These are phyloP conservation scores for Clitarchus hookeri DNA, from an alignment of 2,888 invertebrate genomes.

Conservation along the genomic window DNA sequence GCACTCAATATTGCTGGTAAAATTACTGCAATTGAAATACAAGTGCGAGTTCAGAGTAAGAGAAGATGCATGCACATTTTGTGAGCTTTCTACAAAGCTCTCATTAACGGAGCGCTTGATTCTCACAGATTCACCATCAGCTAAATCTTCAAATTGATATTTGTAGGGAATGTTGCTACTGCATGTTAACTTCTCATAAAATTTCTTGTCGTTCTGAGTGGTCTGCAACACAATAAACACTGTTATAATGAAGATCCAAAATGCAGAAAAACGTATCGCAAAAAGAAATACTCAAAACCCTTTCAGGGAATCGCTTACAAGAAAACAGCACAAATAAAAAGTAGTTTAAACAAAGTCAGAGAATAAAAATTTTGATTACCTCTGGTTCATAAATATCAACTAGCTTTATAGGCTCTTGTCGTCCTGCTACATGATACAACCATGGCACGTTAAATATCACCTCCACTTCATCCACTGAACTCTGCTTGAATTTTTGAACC, in stretches of 20 bases:
- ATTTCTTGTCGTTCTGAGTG: background rate
- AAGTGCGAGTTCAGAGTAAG: background rate
- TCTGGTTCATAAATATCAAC: background rate
- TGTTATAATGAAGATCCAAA: too few species aligned
- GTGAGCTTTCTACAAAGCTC: background rate
- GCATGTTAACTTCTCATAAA: background rate
- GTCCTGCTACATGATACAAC: background rate
- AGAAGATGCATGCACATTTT: background rate
- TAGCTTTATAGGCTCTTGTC: background rate
- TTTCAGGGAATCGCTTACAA: too few species aligned
- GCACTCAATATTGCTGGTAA: background rate
- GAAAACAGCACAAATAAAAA: too few species aligned
- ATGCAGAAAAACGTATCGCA: too few species aligned
- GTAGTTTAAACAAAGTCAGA: too few species aligned
- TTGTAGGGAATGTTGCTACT: background rate
- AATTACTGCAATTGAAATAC: background rate
- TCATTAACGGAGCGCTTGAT: background rate
- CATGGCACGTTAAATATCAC: slow-evolving; percentile 55
- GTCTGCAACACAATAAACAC: background rate
- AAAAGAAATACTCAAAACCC: background rate
- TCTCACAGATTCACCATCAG: background rate
- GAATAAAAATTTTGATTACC: background rate
- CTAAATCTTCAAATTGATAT: background rate
- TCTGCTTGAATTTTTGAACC: slow-evolving; percentile 24
- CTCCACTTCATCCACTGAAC: slow-evolving; percentile 45